Base-by-base conservation (phyloP, 2,113 vertebrate genomes). In the Muntiacus reevesi region DNA sequence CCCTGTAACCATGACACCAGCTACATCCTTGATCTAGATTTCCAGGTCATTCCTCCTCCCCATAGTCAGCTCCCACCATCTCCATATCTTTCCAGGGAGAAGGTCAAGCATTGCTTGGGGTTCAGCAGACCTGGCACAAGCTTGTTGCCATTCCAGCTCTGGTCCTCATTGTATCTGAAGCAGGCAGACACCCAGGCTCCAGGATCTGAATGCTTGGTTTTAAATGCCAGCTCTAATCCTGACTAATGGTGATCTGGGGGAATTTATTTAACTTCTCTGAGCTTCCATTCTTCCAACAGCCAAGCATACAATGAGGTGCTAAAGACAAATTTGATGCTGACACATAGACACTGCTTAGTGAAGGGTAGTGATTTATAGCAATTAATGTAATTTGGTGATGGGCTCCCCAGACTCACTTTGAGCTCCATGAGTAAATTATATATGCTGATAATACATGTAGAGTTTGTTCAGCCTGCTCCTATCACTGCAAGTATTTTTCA, bases 91-190 rank as follows among this genome's bases (percentile, higher is more conserved):
- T 21, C 30, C 5, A 2, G 23, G 4, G 30, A 55, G 47, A 96
- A 16, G 14, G n/a, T 36, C 76, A 7, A 33, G 21, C 0, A 0
- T 16, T 27, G 25, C 40, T 59, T 52, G 8, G 12, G n/a, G 7
- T 12, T 7, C 3, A 6, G 50, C 23, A 54, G 85, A 19, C 33
- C 21, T 36, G 60, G 28, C 28, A 7, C 12, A 13, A 14, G 50
- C 33, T 36, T 25, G 7, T n/a, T 12, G 57, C 15, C 47, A 14
- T 23, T 36, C 28, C 30, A 30, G 21, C 17, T 30, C 45, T 78
- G 76, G 10, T 43, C 33, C 50, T 60, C 15, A 47, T 0, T 16
- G 78, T 21, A 5, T n/a, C 8, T 4, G 6, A 5, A 15, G 33
- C 67, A 57, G 84, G 23, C 14, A 27, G 19, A 47, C 17, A 17